phyloP scores from a whole-genome alignment of 2,797 vertebrate species.

The Tympanoctomys barrerae region DNA sequence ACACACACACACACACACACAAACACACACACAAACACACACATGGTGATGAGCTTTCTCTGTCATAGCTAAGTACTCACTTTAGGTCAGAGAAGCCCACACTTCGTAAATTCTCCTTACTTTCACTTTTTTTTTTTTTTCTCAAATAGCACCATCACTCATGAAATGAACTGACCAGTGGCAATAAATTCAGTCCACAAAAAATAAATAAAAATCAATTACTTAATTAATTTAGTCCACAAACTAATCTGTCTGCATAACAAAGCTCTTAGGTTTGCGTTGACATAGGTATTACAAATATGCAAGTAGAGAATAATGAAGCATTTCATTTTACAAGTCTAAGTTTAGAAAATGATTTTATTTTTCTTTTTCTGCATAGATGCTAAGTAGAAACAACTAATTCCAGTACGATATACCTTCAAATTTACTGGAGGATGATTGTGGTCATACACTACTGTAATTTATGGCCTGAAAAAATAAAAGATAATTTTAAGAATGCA shows the following conservation, averaged over 20 bases:
- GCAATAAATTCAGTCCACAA: constrained; percentile 66
- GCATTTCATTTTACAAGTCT: not conserved
- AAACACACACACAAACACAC: not conserved
- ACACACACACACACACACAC: too few species aligned
- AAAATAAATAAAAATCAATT: not conserved
- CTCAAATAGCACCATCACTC: constrained; percentile 37
- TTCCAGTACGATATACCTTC: not conserved
- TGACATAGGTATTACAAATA: constrained; percentile 26
- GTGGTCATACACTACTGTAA: not conserved
- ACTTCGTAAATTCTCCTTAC: not conserved
- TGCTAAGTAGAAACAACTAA: constrained; percentile 15
- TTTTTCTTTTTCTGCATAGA: constrained; percentile 32
- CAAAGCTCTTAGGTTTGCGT: constrained; percentile 42
- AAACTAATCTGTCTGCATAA: constrained; percentile 18
- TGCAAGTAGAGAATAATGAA: constrained; percentile 23
- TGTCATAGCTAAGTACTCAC: not conserved
- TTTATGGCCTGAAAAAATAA: constrained; percentile 46
- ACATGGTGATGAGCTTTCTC: too few species aligned
- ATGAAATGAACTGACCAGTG: constrained; percentile 37
- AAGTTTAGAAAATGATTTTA: not conserved
- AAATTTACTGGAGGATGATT: not conserved
- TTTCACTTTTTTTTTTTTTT: not conserved
- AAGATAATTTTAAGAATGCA: not conserved
- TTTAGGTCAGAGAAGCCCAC: constrained; percentile 32
- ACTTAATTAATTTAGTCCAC: constrained; percentile 19